Conservation (phyloP, 2,888 invertebrate species). For the Heliconius erato region DNA sequence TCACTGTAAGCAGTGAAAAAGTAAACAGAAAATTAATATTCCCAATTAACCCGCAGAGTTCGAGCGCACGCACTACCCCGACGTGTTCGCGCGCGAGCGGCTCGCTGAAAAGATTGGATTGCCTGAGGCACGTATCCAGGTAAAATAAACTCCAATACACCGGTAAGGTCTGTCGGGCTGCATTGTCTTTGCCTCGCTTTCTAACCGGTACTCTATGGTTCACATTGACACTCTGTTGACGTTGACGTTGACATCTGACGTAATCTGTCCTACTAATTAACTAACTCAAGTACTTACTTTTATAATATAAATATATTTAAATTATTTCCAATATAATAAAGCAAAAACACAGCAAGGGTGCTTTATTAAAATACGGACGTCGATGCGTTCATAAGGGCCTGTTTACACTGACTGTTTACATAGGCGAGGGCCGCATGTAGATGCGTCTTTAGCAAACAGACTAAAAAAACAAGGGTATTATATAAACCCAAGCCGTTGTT, state of each 20-base stretch:
- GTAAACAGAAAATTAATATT: slow-evolving; percentile 12
- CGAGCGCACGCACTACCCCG: slow-evolving; percentile 98
- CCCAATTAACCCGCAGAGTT: slow-evolving; percentile 89
- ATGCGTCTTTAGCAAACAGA: slow-evolving; percentile 83
- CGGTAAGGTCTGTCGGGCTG: slow-evolving; percentile 71
- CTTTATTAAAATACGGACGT: slow-evolving; percentile 69
- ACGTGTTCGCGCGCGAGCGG: slow-evolving; percentile 98
- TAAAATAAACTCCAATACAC: slow-evolving; percentile 88
- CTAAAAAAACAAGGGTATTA: slow-evolving; percentile 84
- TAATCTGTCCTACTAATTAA: slow-evolving; percentile 8
- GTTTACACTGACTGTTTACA: slow-evolving; percentile 81
- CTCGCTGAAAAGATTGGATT: slow-evolving; percentile 98
- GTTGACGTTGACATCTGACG: not conserved
- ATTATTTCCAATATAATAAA: slow-evolving; percentile 59
- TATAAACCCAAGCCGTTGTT: slow-evolving; percentile 61
- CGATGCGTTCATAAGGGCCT: slow-evolving; percentile 79
- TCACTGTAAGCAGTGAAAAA: not conserved
- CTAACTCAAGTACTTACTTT: not conserved
- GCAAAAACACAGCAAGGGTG: slow-evolving; percentile 65
- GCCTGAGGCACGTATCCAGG: slow-evolving; percentile 99
- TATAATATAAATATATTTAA: not conserved
- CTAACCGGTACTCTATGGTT: slow-evolving; percentile 41
- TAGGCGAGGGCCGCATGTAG: slow-evolving; percentile 80
- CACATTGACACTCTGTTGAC: slow-evolving; percentile 18
- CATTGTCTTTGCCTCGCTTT: slow-evolving; percentile 56